Percentiles rank a stretch among this genome's conserved stretches.
Evolutionary conservation across 2,888 invertebrate genomes (phyloP).

Genomic region (Limnephilus rhombicus): DNA sequence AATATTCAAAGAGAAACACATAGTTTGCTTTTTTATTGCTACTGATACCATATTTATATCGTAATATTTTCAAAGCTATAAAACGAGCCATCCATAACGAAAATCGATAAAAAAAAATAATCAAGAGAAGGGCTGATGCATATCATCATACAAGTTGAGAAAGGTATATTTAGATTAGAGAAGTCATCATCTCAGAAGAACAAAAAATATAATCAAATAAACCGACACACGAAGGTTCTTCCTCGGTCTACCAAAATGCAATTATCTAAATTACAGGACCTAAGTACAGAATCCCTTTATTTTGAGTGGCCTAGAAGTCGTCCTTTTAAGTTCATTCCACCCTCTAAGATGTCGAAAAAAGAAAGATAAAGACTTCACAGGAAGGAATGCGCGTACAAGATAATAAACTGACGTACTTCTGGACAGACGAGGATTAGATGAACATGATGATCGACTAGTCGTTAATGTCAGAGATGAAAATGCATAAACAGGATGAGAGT

Average conservation of each 20-base stretch:
- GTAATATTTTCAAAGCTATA: neutral
- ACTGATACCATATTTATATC: neutral
- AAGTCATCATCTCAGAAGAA: neutral
- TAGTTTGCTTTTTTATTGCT: neutral
- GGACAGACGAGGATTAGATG: slow-evolving; percentile 7
- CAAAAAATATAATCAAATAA: neutral
- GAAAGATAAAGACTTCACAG: neutral
- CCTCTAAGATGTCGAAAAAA: slow-evolving; percentile 24
- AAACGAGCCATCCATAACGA: neutral
- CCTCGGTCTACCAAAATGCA: slow-evolving; percentile 9
- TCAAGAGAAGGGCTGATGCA: neutral
- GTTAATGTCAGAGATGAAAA: neutral
- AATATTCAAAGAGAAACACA: neutral
- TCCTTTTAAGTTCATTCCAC: slow-evolving; percentile 11
- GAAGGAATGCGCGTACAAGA: slow-evolving; percentile 19
- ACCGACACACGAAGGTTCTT: neutral
- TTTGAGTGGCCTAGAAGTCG: neutral
- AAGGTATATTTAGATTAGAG: neutral
- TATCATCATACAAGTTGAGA: neutral
- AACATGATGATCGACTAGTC: neutral
- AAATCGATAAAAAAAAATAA: neutral
- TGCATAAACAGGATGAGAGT: neutral
- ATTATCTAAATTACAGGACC: slow-evolving; percentile 43
- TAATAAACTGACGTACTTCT: neutral
- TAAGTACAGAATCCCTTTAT: neutral